Percentiles rank a stretch among this genome's conserved stretches.
Conservation (phyloP, 2,113 vertebrate species). For the Chrysochloris asiatica region DNA sequence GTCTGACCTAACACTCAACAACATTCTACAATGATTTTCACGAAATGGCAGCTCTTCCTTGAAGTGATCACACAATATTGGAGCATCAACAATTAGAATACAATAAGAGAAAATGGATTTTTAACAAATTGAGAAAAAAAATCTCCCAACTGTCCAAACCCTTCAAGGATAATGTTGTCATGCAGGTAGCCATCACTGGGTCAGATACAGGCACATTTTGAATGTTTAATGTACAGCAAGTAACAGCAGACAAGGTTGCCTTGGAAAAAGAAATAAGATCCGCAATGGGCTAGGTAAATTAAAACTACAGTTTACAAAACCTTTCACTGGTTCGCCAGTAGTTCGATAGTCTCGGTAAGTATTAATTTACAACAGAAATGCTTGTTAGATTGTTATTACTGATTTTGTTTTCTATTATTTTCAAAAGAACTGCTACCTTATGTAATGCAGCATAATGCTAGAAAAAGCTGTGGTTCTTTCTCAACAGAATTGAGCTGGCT, state of each 20-base stretch:
- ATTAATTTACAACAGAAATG: slow-evolving; percentile 21
- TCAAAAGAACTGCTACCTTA: slow-evolving; percentile 6
- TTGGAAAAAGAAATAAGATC: slow-evolving; percentile 50
- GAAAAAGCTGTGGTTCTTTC: neutral
- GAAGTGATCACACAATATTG: neutral
- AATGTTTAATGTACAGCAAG: slow-evolving; percentile 35
- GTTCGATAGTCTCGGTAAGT: neutral
- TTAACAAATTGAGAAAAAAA: neutral
- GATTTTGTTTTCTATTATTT: neutral
- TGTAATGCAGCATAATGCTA: neutral
- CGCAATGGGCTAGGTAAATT: slow-evolving; percentile 25
- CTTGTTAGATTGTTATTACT: neutral
- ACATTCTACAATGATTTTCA: neutral
- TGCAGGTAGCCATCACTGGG: neutral
- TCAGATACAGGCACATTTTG: neutral
- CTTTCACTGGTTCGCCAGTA: neutral
- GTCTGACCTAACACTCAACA: neutral
- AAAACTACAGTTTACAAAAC: slow-evolving; percentile 40
- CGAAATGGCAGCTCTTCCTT: neutral
- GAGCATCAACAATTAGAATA: neutral
- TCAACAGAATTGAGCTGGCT: slow-evolving; percentile 12
- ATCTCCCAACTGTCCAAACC: neutral
- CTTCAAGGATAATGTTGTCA: neutral
- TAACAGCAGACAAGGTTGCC: slow-evolving; percentile 3
- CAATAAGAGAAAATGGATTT: neutral